Percentiles rank a stretch among this genome's conserved stretches.
These are phyloP conservation scores for Pantala flavescens DNA, from an alignment of 1,140 invertebrate genomes.

Conservation along the genomic window DNA sequence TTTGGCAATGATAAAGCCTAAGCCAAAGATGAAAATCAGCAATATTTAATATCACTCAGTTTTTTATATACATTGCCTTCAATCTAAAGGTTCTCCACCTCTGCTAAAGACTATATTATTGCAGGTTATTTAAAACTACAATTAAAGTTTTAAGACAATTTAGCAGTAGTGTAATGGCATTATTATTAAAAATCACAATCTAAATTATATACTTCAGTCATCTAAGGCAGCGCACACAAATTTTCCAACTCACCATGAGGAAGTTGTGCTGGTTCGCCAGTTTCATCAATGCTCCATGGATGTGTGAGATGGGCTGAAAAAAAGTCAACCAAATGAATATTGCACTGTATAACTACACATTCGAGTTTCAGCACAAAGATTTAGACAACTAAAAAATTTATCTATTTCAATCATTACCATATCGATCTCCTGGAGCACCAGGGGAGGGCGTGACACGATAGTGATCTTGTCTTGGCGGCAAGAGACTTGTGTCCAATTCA, in stretches of 20 bases:
- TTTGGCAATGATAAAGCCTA: too few relatives aligned
- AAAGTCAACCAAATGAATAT: background rate
- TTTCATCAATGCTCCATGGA: conserved; percentile 35
- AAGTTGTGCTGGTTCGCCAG: conserved; percentile 34
- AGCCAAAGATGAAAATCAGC: too few relatives aligned
- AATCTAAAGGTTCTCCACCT: background rate
- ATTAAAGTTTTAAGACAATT: background rate
- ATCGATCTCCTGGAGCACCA: conserved; percentile 49
- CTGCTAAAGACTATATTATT: background rate
- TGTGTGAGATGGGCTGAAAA: conserved; percentile 36
- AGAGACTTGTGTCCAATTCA: conserved; percentile 48
- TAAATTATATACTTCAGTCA: too few relatives aligned
- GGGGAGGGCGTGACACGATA: conserved; percentile 60
- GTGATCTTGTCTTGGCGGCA: conserved; percentile 52
- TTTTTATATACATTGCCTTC: background rate
- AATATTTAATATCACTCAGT: too few relatives aligned
- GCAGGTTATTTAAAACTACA: background rate
- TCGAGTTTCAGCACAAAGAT: background rate
- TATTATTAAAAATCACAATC: background rate
- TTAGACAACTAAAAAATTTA: background rate
- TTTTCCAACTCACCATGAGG: conserved; percentile 29
- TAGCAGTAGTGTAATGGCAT: too few relatives aligned
- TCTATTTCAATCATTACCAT: conserved; percentile 36
- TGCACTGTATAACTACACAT: background rate
- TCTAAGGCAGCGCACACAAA: too few relatives aligned